Conservation (phyloP, 2,888 invertebrate genomes). For the Blera fallax region DNA sequence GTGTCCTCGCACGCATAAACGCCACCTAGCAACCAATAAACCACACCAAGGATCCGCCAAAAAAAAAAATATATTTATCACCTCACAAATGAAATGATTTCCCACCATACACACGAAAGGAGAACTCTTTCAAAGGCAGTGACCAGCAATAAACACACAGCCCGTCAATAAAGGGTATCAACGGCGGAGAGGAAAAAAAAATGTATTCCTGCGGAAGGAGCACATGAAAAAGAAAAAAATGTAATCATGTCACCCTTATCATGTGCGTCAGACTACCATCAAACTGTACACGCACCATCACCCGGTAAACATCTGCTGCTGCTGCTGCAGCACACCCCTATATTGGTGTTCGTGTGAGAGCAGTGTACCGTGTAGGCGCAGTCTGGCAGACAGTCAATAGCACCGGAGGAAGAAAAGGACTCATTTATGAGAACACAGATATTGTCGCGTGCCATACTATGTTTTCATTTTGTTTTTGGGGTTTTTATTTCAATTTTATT, state of each 20-base stretch:
- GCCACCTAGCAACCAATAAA: conserved; percentile 22
- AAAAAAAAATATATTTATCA: neutral
- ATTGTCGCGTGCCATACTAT: conserved; percentile 61
- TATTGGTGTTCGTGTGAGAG: neutral
- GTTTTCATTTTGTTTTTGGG: conserved; percentile 26
- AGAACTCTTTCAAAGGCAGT: neutral
- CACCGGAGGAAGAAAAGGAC: conserved; percentile 32
- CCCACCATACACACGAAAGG: neutral
- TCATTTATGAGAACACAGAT: conserved; percentile 12
- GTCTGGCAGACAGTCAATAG: conserved; percentile 35
- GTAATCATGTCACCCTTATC: conserved; percentile 43
- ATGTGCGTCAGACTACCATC: neutral
- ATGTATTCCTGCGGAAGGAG: neutral
- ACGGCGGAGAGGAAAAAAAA: neutral
- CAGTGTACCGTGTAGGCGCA: conserved; percentile 58
- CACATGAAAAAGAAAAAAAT: neutral
- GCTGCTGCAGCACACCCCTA: conserved; percentile 45
- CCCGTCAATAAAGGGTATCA: conserved; percentile 3
- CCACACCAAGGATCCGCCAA: conserved; percentile 14
- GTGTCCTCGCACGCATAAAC: neutral
- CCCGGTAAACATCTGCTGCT: conserved; percentile 60
- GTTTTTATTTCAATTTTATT: conserved; percentile 20
- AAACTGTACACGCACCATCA: conserved; percentile 12
- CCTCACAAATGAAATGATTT: neutral
- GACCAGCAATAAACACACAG: conserved; percentile 17